Base-by-base conservation (phyloP, 2,888 invertebrate genomes). In the Caenorhabditis panamensis region DNA sequence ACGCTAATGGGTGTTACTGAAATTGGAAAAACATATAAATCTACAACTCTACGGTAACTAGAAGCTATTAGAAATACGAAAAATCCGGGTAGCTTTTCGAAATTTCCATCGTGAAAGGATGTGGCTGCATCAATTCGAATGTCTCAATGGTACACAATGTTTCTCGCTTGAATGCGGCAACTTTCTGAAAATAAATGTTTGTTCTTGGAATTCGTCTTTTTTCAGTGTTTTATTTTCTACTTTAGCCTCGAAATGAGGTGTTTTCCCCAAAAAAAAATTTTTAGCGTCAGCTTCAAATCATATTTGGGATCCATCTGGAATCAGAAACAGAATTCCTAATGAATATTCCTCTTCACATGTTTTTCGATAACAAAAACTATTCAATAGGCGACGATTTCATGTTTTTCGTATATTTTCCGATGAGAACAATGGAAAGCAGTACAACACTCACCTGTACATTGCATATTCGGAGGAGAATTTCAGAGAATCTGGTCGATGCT, bases 71-170 rank as follows among this genome's bases (percentile, higher is more conserved):
- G 58, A 87, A 87, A 71, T 84, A 88, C 8, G 89, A 89, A 31
- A 86, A 79, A 47, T 88, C 88, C 9, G 89, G 86, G 59, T 90
- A 90, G 62, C 87, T 87, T 67, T 86, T 87, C 16, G 89, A 89
- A 24, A 90, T 86, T 75, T 90, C 90, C 90, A 90, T 90, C 1
- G 90, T 90, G 44, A 88, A 85, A 44, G 89, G 89, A 72, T 90
- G 90, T 2, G 90, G 90, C 18, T 87, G 86, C 87, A 90, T 87
- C 62, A 90, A 79, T 37, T 90, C 88, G 77, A 90, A 90, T 2
- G 89, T 90, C 71, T 90, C 90, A 51, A 90, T 90, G 1, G 90
- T 90, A 58, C 87, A 88, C 9, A 90, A 71, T 6, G 90, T 90
- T 72, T 90, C 90, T 18, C 90, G 80, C 78, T 90, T 90, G 85